phyloP scores from a whole-genome alignment of 2,888 invertebrate species.

The Nephrotoma appendiculata region DNA sequence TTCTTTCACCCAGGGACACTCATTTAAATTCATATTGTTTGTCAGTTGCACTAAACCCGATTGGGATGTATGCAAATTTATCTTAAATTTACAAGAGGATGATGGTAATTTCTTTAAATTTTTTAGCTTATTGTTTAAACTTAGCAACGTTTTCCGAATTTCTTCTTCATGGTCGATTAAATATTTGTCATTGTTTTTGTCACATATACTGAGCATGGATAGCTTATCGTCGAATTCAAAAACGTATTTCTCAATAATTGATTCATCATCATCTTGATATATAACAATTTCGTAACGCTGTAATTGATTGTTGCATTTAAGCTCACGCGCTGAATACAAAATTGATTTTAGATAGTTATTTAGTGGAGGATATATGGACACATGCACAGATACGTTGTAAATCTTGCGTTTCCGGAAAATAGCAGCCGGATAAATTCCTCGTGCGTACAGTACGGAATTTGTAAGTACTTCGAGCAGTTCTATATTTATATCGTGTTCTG shows the following conservation, averaged over 20 bases:
- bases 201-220: background rate
- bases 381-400: constrained; percentile 25
- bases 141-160: constrained; percentile 21
- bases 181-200: constrained; percentile 22
- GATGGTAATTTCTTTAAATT: constrained; percentile 19
- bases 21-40: constrained; percentile 17
- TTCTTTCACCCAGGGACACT: constrained; percentile 27
- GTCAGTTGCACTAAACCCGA: constrained; percentile 21
- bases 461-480: constrained; percentile 27
- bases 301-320: constrained; percentile 18
- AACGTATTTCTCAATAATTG: constrained; percentile 14
- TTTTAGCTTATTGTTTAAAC: constrained; percentile 23
- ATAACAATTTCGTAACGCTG: constrained; percentile 22
- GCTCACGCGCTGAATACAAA: constrained; percentile 19
- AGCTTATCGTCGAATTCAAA: constrained; percentile 12
- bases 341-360: constrained; percentile 23
- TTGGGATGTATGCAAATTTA: constrained; percentile 25
- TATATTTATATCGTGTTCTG: constrained; percentile 19
- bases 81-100: constrained; percentile 20
- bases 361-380: constrained; percentile 25
- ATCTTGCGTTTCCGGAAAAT: constrained; percentile 26
- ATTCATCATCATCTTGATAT: constrained; percentile 18
- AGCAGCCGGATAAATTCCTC: constrained; percentile 25
- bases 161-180: constrained; percentile 26
- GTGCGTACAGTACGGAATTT: constrained; percentile 25